Conservation (phyloP, 2,888 invertebrate species). For the Proisotoma minuta region DNA sequence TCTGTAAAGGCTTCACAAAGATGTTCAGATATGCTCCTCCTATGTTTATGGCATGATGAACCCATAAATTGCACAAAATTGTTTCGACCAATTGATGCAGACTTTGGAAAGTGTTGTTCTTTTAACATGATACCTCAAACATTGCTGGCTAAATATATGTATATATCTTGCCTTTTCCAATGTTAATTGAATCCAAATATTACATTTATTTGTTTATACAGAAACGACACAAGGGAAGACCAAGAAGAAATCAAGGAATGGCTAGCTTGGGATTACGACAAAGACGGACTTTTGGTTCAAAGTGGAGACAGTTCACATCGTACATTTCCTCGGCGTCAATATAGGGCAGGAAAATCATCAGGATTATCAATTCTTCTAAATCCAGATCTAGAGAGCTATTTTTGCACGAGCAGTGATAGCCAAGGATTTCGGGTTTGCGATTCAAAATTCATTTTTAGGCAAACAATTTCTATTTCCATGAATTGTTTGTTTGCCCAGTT, state of each 20-base stretch:
- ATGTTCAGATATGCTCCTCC: conserved; percentile 66
- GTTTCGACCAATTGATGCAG: conserved; percentile 72
- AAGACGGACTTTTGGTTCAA: conserved; percentile 22
- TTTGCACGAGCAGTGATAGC: conserved; percentile 34
- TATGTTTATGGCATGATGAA: conserved; percentile 65
- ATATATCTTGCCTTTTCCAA: not conserved
- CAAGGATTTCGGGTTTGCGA: conserved; percentile 32
- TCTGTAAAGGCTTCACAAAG: conserved; percentile 65
- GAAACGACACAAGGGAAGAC: conserved; percentile 33
- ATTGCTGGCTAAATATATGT: conserved; percentile 21
- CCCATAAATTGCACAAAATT: conserved; percentile 61
- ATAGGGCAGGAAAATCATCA: conserved; percentile 25
- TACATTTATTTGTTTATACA: not conserved
- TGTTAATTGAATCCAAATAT: not conserved
- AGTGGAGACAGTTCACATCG: not conserved
- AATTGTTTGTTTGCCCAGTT: too few relatives aligned
- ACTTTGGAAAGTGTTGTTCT: conserved; percentile 67
- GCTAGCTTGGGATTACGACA: conserved; percentile 27
- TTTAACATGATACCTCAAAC: conserved; percentile 26
- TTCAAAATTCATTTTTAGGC: not conserved
- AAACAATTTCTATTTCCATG: too few relatives aligned
- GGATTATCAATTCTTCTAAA: conserved; percentile 36
- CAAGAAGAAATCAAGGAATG: conserved; percentile 30
- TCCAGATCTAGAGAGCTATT: conserved; percentile 34
- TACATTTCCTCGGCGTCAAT: conserved; percentile 26